Evolutionary conservation across 1,140 invertebrate species (phyloP), one percentile per base, ranked within the genome.

Genomic region (Drosophila grimshawi): DNA sequence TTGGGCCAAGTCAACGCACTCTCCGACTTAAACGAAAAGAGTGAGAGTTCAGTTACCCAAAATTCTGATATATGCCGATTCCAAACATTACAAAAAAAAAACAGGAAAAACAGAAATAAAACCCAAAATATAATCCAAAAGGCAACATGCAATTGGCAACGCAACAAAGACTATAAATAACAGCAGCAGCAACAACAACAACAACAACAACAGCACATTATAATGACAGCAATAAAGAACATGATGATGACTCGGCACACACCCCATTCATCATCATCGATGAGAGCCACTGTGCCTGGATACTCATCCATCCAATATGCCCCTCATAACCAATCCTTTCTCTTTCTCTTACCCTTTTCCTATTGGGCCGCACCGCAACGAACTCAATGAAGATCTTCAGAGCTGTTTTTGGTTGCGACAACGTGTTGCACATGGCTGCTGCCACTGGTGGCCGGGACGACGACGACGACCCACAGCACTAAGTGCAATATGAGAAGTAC

Each of bases 181-280:
- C 76, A 70, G 65, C 62, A 74, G 19, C 19, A 19, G 2, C 19
- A 19, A 19, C 19, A 19, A 19, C 19, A 19, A 19, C 19, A 19
- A 19, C 19, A 88, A n/a, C 39, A n/a, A 10, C 39, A 43, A 3
- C n/a, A 65, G 65, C 80, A 71, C 55, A 77, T 83, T 86, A 88
- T 88, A 89, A 88, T 88, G 83, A 89, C 85, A 85, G 85, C 83
- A 89, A 88, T 88, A 89, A 88, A 86, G 83, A 78, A 83, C 41
- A 72, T 46, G 52, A 86, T 78, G 83, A 89, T 83, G 83, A 70
- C 77, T 77, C 57, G 83, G 83, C 83, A 82, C 39, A 41, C 83
- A 83, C 83, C 83, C 83, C 83, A 88, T 88, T 88, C 83, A 88
- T 88, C 85, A 88, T 66, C 53, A 80, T 89, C 85, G 80, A 72